These are phyloP conservation scores for Cerastoderma edule DNA, from an alignment of 2,888 invertebrate genomes.

Conservation along the genomic window DNA sequence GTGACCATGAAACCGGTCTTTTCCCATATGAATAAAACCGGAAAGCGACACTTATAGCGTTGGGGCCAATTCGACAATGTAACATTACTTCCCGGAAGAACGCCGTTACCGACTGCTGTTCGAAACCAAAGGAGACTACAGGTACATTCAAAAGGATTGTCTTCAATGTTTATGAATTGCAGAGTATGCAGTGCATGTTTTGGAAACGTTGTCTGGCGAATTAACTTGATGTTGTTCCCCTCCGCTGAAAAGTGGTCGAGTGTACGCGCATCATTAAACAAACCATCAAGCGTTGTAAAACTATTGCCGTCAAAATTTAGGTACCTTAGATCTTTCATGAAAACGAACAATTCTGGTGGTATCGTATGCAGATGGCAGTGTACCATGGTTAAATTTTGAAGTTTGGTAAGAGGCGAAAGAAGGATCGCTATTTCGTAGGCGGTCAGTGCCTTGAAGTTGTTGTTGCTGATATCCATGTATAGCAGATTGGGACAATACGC, in stretches of 20 bases:
- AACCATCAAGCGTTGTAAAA: background rate
- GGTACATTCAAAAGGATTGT: conserved; percentile 49
- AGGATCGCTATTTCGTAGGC: background rate
- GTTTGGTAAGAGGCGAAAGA: conserved; percentile 21
- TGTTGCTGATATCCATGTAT: conserved; percentile 16
- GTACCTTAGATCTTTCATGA: conserved; percentile 12
- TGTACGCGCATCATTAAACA: background rate
- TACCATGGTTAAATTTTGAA: conserved; percentile 20
- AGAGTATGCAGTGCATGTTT: conserved; percentile 5
- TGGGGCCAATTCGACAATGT: conserved; percentile 28
- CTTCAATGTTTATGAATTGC: conserved; percentile 14
- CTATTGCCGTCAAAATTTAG: conserved; percentile 31
- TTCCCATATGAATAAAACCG: too few relatives aligned
- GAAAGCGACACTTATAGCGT: conserved; percentile 21
- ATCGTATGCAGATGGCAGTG: background rate
- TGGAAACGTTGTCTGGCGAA: conserved; percentile 14
- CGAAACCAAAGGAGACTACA: conserved; percentile 51
- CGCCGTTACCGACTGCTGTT: conserved; percentile 24
- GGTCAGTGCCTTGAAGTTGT: background rate
- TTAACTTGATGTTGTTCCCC: conserved; percentile 17
- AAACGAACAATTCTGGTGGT: conserved; percentile 2
- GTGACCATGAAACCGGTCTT: too few relatives aligned
- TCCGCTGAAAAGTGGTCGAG: background rate
- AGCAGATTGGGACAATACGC: conserved; percentile 23
- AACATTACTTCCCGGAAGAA: conserved; percentile 17